These are phyloP conservation scores for Onychorhynchus coronatus DNA, from an alignment of 2,113 vertebrate species.

Conservation along the genomic window DNA sequence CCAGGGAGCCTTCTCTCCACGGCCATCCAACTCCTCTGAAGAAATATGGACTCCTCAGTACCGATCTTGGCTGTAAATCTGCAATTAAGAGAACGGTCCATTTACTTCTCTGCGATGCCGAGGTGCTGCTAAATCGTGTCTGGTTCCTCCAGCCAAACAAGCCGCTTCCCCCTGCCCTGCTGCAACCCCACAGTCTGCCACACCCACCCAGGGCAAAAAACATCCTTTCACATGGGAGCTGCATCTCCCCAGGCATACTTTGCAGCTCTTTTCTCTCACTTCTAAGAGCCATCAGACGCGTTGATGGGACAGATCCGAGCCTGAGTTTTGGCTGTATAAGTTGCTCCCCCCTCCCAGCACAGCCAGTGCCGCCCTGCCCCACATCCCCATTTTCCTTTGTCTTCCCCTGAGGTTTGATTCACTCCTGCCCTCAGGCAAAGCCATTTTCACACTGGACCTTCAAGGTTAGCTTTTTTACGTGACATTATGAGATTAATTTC, in stretches of 20 bases:
- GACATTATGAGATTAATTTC: constrained; percentile 20
- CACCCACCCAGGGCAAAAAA: not conserved
- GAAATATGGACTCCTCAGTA: constrained; percentile 44
- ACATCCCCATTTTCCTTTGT: not conserved
- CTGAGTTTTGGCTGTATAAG: not conserved
- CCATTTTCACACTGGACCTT: not conserved
- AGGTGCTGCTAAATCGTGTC: not conserved
- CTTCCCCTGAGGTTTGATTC: not conserved
- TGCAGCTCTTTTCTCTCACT: not conserved
- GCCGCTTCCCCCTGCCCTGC: not conserved
- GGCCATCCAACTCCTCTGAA: constrained; percentile 16
- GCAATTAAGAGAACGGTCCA: not conserved
- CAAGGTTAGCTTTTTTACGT: not conserved
- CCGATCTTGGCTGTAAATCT: constrained; percentile 27
- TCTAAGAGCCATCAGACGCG: not conserved
- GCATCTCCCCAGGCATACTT: not conserved
- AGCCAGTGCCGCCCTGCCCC: not conserved
- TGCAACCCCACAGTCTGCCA: not conserved
- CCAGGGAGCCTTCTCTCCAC: constrained; percentile 38
- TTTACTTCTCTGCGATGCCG: not conserved
- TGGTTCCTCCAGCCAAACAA: not conserved
- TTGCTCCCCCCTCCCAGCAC: accelerated
- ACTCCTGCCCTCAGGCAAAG: not conserved
- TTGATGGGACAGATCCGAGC: not conserved
- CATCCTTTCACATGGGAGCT: not conserved